phyloP scores from a whole-genome alignment of 2,888 invertebrate species.

The Eustalomyia histrio region DNA sequence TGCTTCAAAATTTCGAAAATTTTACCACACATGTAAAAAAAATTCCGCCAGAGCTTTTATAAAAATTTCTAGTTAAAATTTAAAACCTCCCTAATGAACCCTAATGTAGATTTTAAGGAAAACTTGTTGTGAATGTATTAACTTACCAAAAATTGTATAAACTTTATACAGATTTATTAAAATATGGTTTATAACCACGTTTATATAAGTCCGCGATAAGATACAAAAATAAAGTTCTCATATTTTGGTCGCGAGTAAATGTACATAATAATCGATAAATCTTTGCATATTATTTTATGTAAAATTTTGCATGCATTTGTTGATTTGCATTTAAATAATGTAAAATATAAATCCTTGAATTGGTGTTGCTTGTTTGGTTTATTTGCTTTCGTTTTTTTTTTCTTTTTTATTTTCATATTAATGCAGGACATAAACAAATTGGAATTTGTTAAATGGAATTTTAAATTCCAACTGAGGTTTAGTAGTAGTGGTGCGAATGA shows the following conservation, averaged over 20 bases:
- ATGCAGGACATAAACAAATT: slow-evolving; percentile 56
- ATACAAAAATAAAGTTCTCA: too few species aligned
- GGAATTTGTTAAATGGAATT: slow-evolving; percentile 18
- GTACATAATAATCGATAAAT: slow-evolving; percentile 51
- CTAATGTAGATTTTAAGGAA: too few species aligned
- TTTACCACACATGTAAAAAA: too few species aligned
- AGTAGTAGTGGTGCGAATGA: not conserved
- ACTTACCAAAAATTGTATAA: not conserved
- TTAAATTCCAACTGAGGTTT: not conserved
- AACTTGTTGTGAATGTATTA: too few species aligned
- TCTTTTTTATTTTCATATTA: slow-evolving; percentile 46
- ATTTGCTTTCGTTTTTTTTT: not conserved
- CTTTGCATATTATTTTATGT: slow-evolving; percentile 41
- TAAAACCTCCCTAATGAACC: too few species aligned
- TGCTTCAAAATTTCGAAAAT: too few species aligned
- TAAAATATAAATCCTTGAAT: slow-evolving; percentile 55
- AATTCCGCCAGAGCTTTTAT: too few species aligned
- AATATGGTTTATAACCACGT: not conserved
- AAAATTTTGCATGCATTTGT: slow-evolving; percentile 29
- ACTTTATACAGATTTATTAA: not conserved
- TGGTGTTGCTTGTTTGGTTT: slow-evolving; percentile 7
- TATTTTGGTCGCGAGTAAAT: too few species aligned
- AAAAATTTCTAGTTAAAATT: too few species aligned
- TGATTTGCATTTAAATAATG: slow-evolving; percentile 58
- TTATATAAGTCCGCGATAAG: too few species aligned